phyloP scores from a whole-genome alignment of 1,140 invertebrate species.

The Drosophila sp. region DNA sequence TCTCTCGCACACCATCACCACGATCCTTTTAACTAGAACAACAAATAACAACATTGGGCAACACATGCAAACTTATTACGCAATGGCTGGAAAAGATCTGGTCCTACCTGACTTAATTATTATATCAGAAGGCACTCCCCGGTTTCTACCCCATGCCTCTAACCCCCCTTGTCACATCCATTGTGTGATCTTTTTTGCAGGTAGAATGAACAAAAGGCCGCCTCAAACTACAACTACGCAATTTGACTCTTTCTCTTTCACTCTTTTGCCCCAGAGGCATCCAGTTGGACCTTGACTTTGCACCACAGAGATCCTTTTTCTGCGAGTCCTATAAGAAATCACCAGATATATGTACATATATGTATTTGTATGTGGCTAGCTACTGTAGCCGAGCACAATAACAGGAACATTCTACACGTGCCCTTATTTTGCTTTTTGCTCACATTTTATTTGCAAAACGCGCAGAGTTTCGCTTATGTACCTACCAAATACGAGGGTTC shows the following conservation, averaged over 20 bases:
- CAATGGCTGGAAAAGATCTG: slow-evolving; percentile 67
- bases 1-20: not conserved
- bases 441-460: slow-evolving; percentile 55
- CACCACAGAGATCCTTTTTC: slow-evolving; percentile 48
- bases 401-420: slow-evolving; percentile 61
- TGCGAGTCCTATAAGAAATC: slow-evolving; percentile 49
- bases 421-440: slow-evolving; percentile 65
- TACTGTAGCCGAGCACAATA: slow-evolving; percentile 7
- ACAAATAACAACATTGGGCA: slow-evolving; percentile 38
- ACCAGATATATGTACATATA: slow-evolving; percentile 13
- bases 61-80: slow-evolving; percentile 62
- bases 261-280: not conserved
- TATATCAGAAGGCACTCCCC: slow-evolving; percentile 55
- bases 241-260: slow-evolving; percentile 45
- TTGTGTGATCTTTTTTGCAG: slow-evolving; percentile 25
- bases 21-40: slow-evolving; percentile 73
- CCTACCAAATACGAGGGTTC: slow-evolving; percentile 19
- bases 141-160: slow-evolving; percentile 17
- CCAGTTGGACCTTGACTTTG: slow-evolving; percentile 70
- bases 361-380: slow-evolving; percentile 7
- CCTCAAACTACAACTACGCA: slow-evolving; percentile 51
- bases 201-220: slow-evolving; percentile 46
- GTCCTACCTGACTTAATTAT: slow-evolving; percentile 77
- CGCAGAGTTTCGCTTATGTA: slow-evolving; percentile 43
- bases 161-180: not conserved